Base-by-base conservation (phyloP, 2,888 invertebrate species). In the Acronicta aceris region DNA sequence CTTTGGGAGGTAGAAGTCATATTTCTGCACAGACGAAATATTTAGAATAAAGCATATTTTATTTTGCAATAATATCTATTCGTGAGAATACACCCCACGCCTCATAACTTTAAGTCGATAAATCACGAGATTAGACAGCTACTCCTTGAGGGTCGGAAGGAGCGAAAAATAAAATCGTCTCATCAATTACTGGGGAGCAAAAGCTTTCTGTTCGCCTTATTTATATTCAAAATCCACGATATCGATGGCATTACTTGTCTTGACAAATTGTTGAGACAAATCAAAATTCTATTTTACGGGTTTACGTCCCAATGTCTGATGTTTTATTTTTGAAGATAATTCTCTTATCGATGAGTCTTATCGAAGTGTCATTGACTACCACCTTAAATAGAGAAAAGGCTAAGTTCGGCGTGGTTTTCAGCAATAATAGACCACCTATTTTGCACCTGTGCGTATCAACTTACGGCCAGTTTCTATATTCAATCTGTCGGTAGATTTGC, bases 121-220 rank as follows among this genome's bases (percentile, higher is more conserved):
- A 90, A 90, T 89, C 89, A 90, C 81, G 81, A 86, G 83, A 88
- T 86, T 81, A 83, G 90, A 89, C 89, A 84, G 87, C 84, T 80
- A 79, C 81, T 84, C 76, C 81, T 81, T 74, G 81, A 82, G 83
- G 83, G 80, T 77, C 71, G 78, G 82, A 81, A 80, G 73, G 78
- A 81, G 79, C 73, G 78, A 81, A 81, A 85, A 86, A 86, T 81
- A 82, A 84, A 85, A 83, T 84, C 79, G 76, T 82, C 83, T 83
- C 83, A 85, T 86, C 87, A 88, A 88, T 89, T 89, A 85, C 79
- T 73, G 82, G 65, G 33, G 79, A 79, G 83, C 71, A 81, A 81
- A 83, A 79, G 74, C 73, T 81, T 76, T 76, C 64, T 66, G 69
- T 65, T 75, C 60, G 70, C 56, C 68, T 77, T 79, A 81, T 83